Base-by-base conservation (phyloP, 1,140 invertebrate genomes). In the Adelges cooleyi region DNA sequence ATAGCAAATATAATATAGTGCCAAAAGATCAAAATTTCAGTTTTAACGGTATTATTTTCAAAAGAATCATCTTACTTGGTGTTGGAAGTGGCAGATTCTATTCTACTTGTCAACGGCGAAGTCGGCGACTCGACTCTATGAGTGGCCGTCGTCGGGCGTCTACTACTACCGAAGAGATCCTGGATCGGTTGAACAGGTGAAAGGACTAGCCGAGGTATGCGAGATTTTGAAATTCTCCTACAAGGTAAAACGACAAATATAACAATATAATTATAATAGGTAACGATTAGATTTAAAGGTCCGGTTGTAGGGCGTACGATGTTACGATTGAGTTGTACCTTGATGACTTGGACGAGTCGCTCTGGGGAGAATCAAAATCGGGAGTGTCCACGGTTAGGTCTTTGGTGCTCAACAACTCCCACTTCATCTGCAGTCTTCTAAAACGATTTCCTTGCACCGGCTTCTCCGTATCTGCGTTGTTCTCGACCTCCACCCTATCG, bases 331-430 rank as follows among this genome's bases (percentile, higher is more conserved):
- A 38, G n/a, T n/a, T 18, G 23, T 33, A 62, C 56, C 25, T 62
- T 17, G 25, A n/a, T n/a, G n/a, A 2, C 20, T 13, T 46, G 23
- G 20, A 8, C 5, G 4, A 11, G 4, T 33, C 42, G 1, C 25
- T 20, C 4, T 18, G 23, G 20, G 56, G 56, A 17, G 23, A 27
- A 38, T 56, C 54, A 62, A 56, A 67, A 33, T 46, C 38, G 1
- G 66, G 66, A 9, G 66, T 62, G 15, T 54, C 23, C 1, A 62
- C 25, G 4, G 56, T 65, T 25, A 49, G 22, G 4, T 82, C 77
- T 68, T 78, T 76, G 33, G 77, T 75, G 70, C 78, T 82, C 66
- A 90, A 79, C 73, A 86, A 80, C 74, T 93, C 90, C 90, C 89
- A 93, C 72, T 90, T 89, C 73, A 87, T 83, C 71, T 92, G 89